Evolutionary conservation across 2,113 vertebrate species (phyloP), one percentile per base, ranked within the genome.

Genomic region (Anolis carolinensis): DNA sequence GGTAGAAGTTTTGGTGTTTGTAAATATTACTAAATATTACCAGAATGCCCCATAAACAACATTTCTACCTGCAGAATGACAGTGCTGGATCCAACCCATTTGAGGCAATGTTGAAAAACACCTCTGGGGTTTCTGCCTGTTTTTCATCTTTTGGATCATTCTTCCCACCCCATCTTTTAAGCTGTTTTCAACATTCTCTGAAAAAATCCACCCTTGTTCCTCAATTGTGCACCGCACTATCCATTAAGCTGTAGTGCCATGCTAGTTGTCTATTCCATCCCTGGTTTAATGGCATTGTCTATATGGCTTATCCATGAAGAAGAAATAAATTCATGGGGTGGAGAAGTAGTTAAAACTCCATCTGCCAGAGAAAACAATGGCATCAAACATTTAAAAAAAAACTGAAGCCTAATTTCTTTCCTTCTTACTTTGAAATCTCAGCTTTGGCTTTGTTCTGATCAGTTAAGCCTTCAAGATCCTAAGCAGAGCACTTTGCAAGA

Each of bases 311-410:
- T 77, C 23, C 74, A n/a, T 34, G 13, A 39, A 39, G 13, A 7
- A 7, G 27, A 52, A 27, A 36, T 11, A 39, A 73, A 55, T 55
- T 7, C 10, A 21, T 2, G 32, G 30, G 50, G 3, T 25, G 21
- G 14, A 48, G 3, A 77, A 39, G 4, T 23, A 55, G 44, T 65
- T 71, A 32, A 52, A 84, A 20, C 81, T 84, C 63, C 88, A 88
- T 39, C 83, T 59, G 36, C 89, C 92, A 52, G 79, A 90, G 89
- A 85, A 91, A 87, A 68, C 87, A 5, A 80, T 50, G 18, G 84
- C 79, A 89, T 55, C 68, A 85, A 85, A 78, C 75, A 62, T 68
- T 62, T 21, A 48, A 55, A 65, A 67, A 48, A 55, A 65, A 67
- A 50, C 8, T 13, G 23, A 73, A 73, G 32, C n/a, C 52, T 20